Base-by-base conservation (phyloP, 2,113 vertebrate species). In the Rhea pennata region DNA sequence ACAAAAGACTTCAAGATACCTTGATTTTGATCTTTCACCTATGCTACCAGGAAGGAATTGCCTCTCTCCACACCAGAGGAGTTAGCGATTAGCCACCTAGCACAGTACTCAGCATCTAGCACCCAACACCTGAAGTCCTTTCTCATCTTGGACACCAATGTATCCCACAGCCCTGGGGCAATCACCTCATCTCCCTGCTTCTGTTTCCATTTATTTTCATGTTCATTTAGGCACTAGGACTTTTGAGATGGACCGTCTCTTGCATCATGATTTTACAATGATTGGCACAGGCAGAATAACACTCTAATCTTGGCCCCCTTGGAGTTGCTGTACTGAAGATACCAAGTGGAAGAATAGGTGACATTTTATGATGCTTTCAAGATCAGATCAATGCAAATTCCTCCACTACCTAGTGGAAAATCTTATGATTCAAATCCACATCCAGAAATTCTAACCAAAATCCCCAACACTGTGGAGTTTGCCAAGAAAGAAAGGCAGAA, bases 1-100 rank as follows among this genome's bases (percentile, higher is more conserved):
- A 7, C 2, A 6, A 48, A 29, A 4, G 22, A 31, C 6, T 53
- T 22, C 21, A 2, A 2, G 0, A 20, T 44, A 0, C 71, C 7
- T 42, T 29, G 77, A 0, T 7, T 16, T 20, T 21, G 75, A 42
- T 4, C 8, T 13, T 66, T 24, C 46, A 5, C 54, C 31, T 6
- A 5, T 14, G 61, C 15, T 70, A 29, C 46, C 26, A 9, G 42
- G 44, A 11, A 1, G 31, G 67, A 6, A 20, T 4, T 0, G 16
- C 22, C 12, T 56, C 16, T 46, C 12, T 29, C 61, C 31, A 0
- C 61, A 8, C 36, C 39, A 4, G 5, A 17, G 58, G 14, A 20
- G 29, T 13, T 4, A 20, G 42, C 14, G 62, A 3, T 3, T 5
- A 19, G 20, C 21, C 42, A 31, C 5, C 1, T 58, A 22, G 56